Evolutionary conservation across 2,888 invertebrate species (phyloP), one percentile per base, ranked within the genome.

Genomic region (Emesis furor): DNA sequence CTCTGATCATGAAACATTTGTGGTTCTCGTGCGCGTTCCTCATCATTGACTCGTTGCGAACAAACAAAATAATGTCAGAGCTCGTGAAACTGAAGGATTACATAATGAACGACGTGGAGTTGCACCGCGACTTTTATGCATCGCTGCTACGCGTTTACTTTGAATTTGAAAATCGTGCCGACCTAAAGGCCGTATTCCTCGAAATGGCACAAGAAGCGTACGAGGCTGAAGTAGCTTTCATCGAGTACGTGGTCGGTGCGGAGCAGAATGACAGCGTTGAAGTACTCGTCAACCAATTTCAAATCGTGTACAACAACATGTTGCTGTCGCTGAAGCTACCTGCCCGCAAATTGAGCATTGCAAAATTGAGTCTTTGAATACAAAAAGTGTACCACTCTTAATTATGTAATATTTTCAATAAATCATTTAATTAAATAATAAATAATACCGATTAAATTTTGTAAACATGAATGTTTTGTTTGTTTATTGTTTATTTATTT

Each of bases 151-250:
- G 12, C 39, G 4, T 7, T 37, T 37, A 69, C 8, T 69, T 69
- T 17, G 17, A 69, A 8, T 69, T 69, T 69, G 69, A 69, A 37
- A 71, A 39, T 17, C 42, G 42, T 42, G 24, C 17, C 39, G 71
- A 71, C 42, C 42, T 71, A 42, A 17, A 42, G 10, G 71, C 71
- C 42, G n/a, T 71, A 17, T 42, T 42, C 37, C 24, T 39, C 17
- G 42, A 71, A 37, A 71, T 71, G 71, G 71, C 71, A 39, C 39
- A 71, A 10, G 71, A 42, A 71, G 39, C 42, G 24, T 71, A 71
- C 17, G 71, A 71, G 17, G 37, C 68, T 37, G 68, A 68, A 17
- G 12, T 68, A 14, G 17, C 37, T 2, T 68, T 37, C 8, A 68
- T 37, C 39, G 17, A 71, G 42, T 42, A 71, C 42, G 42, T 39